Percentiles rank a stretch among this genome's conserved stretches.
Evolutionary conservation across 1,140 invertebrate genomes (phyloP).

Genomic region (Matsumurasca onukii): DNA sequence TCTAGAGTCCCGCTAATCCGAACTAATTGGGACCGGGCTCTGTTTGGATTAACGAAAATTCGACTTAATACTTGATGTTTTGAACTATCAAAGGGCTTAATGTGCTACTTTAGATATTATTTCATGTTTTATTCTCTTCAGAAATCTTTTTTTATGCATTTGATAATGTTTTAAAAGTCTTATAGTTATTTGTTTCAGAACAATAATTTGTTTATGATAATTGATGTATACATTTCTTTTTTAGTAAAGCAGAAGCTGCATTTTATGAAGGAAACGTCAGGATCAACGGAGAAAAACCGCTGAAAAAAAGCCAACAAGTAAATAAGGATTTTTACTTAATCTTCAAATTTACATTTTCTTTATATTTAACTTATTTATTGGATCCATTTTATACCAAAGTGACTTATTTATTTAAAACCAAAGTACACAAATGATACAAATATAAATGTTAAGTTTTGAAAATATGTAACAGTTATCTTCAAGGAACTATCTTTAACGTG

Average conservation of each 20-base stretch:
- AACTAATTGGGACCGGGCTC: too few species aligned
- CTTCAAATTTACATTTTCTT: background rate
- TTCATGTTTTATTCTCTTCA: background rate
- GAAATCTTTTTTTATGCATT: background rate
- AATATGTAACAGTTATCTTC: background rate
- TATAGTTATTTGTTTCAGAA: background rate
- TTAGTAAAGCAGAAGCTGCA: conserved; percentile 61
- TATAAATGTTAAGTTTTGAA: background rate
- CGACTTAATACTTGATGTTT: background rate
- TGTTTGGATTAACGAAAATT: too few species aligned
- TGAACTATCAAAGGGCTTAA: background rate
- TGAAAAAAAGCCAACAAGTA: conserved; percentile 62
- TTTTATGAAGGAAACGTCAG: conserved; percentile 68
- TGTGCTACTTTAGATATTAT: background rate
- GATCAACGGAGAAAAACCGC: conserved; percentile 63
- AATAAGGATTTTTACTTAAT: conserved; percentile 38
- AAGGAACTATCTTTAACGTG: background rate
- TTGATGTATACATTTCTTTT: conserved; percentile 38
- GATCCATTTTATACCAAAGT: background rate
- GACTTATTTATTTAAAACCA: background rate
- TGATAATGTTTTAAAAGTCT: background rate
- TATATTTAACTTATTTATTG: background rate
- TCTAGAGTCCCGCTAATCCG: too few species aligned
- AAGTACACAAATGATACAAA: background rate
- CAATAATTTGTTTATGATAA: too few species aligned